A percentile compares a stretch with the other conserved stretches of the same genome.
Evolutionary conservation across 2,113 vertebrate genomes (phyloP).

Genomic region (Bubo scandiacus): DNA sequence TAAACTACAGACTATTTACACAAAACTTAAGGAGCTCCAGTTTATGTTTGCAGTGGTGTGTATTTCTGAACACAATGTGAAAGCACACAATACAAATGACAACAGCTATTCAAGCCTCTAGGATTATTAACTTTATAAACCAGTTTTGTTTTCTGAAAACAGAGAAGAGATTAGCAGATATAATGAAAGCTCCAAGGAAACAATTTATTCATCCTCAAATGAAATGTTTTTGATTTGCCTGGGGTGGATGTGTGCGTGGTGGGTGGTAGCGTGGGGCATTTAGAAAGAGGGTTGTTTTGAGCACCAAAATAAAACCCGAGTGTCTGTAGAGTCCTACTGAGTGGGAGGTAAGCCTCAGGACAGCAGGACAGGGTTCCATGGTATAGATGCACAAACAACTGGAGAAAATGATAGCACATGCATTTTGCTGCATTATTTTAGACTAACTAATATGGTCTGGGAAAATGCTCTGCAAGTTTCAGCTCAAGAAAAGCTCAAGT

Average conservation of each 20-base stretch:
- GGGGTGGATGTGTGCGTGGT: not conserved
- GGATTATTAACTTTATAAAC: not conserved
- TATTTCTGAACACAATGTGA: not conserved
- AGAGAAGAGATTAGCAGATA: not conserved
- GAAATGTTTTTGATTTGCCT: not conserved
- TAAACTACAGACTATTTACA: not conserved
- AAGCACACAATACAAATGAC: not conserved
- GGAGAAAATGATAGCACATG: rapidly evolving
- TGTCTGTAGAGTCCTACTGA: not conserved
- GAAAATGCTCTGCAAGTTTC: not conserved
- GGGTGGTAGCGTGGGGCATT: not conserved
- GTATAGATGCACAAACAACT: not conserved
- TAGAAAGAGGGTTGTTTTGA: not conserved
- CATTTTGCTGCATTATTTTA: not conserved
- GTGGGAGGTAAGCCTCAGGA: not conserved
- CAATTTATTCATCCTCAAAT: not conserved
- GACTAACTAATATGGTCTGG: not conserved
- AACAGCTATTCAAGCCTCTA: not conserved
- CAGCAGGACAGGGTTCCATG: not conserved
- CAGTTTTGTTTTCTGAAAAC: not conserved
- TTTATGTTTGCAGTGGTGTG: not conserved
- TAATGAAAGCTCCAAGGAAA: not conserved
- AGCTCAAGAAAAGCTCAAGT: not conserved
- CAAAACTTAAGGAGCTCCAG: not conserved
- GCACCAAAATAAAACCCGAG: not conserved